Evolutionary conservation across 2,888 invertebrate species (phyloP), one percentile per base, ranked within the genome.

Genomic region (Drosophila ustulata): DNA sequence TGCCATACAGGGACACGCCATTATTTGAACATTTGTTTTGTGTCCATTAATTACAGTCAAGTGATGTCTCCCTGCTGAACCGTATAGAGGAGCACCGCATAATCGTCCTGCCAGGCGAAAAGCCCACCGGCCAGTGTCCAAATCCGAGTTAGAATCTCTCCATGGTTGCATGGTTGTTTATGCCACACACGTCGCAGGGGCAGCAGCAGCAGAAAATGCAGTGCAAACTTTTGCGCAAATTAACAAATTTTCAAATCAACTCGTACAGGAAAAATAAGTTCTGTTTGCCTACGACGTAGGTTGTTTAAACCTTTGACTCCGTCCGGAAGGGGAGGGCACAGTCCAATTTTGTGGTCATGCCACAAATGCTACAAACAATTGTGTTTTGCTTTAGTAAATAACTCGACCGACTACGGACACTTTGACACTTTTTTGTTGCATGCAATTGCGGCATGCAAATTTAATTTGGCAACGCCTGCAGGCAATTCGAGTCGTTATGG

Each of bases 301-400:
- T 86, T 76, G 80, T 82, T 83, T 77, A 67, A 47, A 73, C 86
- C 86, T 64, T 66, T 37, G 50, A 37, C 37, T 37, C 4, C 37
- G 37, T 11, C 4, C 4, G 39, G 49, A 53, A 56, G 61, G 69
- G 59, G 30, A 49, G 66, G 34, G 34, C 43, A 52, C n/a, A 51
- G 53, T 46, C 52, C 43, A 66, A 71, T 39, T 66, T 73, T 56
- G 66, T 78, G 80, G 56, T 30, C 65, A 45, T 63, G 46, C 82
- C 86, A 57, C 75, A 88, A 82, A 66, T 75, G 78, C 74, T 71
- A 64, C 84, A 87, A 80, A 84, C 87, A 88, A 88, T 86, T 83
- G 84, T 78, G 84, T 86, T 83, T 72, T 86, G 88, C 89, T 80
- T 88, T 88, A 88, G 83, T 83, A 83, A 83, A 83, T 83, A 83